These are phyloP conservation scores for Chlorodrepanis virens DNA, from an alignment of 2,113 vertebrate genomes.

Conservation along the genomic window DNA sequence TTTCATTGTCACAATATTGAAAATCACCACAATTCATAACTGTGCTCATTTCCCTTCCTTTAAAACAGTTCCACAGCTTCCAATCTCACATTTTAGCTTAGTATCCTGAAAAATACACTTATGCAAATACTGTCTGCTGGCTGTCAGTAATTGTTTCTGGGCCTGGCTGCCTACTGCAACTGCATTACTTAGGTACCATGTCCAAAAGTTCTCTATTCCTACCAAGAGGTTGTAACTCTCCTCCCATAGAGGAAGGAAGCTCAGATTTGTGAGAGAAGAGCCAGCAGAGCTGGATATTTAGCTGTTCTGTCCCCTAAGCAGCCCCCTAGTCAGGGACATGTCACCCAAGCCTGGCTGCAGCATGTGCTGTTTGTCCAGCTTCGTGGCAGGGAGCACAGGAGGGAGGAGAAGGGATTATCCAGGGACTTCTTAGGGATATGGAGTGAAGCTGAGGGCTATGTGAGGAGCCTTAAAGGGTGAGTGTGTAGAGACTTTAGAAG, in stretches of 20 bases:
- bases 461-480: background rate
- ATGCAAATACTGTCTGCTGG: background rate
- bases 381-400: fast-evolving
- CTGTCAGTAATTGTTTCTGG: slow-evolving; percentile 8
- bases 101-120: slow-evolving; percentile 11
- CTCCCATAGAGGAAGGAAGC: background rate
- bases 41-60: slow-evolving; percentile 4
- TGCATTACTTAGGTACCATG: background rate
- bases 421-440: background rate
- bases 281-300: background rate
- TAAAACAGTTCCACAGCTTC: slow-evolving; percentile 15
- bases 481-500: background rate
- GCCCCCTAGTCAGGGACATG: fast-evolving
- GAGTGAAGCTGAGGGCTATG: background rate
- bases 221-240: background rate
- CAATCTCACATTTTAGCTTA: slow-evolving; percentile 19
- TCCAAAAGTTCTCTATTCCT: background rate
- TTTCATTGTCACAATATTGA: slow-evolving; percentile 43
- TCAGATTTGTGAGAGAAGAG: background rate
- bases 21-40: slow-evolving; percentile 45
- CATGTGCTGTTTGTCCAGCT: background rate
- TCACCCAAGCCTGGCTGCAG: background rate
- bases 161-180: background rate
- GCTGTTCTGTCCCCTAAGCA: background rate
- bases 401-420: background rate